Evolutionary conservation across 64 coral and sea anemone species (phyloP), one percentile per base, ranked within the genome.

Genomic region (Montipora foliosa): DNA sequence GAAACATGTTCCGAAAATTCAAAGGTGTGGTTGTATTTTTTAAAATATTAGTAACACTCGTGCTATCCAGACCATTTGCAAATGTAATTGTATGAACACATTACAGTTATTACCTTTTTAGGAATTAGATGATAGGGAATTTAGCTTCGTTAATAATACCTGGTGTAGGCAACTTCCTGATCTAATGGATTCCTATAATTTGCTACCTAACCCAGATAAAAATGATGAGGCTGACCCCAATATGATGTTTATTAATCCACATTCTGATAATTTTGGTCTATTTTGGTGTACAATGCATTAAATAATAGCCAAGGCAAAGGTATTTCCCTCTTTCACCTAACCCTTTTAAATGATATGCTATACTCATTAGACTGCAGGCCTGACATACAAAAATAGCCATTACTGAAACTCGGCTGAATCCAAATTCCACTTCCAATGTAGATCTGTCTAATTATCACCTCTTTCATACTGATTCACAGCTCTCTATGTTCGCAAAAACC

Each of bases 401-500:
- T 75, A 88, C 85, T 53, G 85, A 75, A 75, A 88, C 69, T 24
- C 62, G 44, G 47, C 45, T 88, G 16, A 88, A 60, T 60, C 25
- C 87, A 55, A 89, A 89, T 47, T 76, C 87, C 75, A 70, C 60
- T 76, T 59, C 25, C 53, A 89, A 89, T 77, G 72, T 76, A 51
- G 48, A 76, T 76, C 87, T 88, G 20, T 59, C 44, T 72, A 74
- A 88, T 70, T 88, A 88, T 76, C 19, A 74, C 10, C 57, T 88
- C 22, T 88, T 47, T 59, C 69, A 88, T 77, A 59, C 87, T 89
- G 73, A 89, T 44, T 89, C 71, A 89, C 87, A 76, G 87, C 87
- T 89, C 67, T 89, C 45, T 88, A 88, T 59, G 62, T 53, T 47
- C 25, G 19, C 19, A 88, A 59, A 58, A 77, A 67, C 44, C 71